Percentiles rank a stretch among this genome's conserved stretches.
Evolutionary conservation across 92 coral and sea anemone species (phyloP).

Genomic region (Parazoanthus atlanticus): DNA sequence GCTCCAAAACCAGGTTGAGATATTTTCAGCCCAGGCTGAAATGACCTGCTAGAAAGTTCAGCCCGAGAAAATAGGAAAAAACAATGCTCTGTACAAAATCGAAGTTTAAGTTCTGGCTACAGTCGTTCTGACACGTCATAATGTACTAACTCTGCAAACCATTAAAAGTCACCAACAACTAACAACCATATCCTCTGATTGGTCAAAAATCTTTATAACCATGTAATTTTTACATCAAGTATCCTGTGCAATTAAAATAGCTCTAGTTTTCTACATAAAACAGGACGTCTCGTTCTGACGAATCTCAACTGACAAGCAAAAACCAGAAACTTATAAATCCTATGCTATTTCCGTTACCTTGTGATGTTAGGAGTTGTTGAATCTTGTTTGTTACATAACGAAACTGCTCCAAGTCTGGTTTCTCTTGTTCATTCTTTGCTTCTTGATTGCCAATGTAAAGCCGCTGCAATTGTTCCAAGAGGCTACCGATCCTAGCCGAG

Average conservation of each 20-base stretch:
- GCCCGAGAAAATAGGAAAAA: too few relatives aligned
- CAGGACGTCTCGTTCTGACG: neutral
- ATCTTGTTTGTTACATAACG: conserved; percentile 95
- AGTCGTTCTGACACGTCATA: too few relatives aligned
- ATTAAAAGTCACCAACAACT: too few relatives aligned
- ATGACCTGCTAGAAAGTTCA: too few relatives aligned
- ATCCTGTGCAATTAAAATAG: neutral
- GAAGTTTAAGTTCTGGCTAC: too few relatives aligned
- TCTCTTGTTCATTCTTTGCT: conserved; percentile 74
- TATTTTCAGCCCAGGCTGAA: too few relatives aligned
- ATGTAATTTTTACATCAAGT: neutral
- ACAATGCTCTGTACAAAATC: too few relatives aligned
- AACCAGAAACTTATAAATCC: neutral
- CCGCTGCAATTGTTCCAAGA: conserved; percentile 91
- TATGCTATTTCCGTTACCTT: conserved; percentile 57
- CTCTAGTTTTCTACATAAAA: neutral
- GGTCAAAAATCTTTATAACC: too few relatives aligned
- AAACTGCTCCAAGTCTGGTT: conserved; percentile 86
- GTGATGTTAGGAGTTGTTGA: conserved; percentile 90
- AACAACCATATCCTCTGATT: too few relatives aligned
- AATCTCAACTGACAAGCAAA: neutral
- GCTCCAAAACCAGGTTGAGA: too few relatives aligned
- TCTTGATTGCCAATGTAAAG: conserved; percentile 77
- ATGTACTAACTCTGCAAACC: too few relatives aligned
- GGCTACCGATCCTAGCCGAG: conserved; percentile 84